Evolutionary conservation across 1,140 invertebrate genomes (phyloP), one percentile per base, ranked within the genome.

Genomic region (Caenorhabditis brenneri): DNA sequence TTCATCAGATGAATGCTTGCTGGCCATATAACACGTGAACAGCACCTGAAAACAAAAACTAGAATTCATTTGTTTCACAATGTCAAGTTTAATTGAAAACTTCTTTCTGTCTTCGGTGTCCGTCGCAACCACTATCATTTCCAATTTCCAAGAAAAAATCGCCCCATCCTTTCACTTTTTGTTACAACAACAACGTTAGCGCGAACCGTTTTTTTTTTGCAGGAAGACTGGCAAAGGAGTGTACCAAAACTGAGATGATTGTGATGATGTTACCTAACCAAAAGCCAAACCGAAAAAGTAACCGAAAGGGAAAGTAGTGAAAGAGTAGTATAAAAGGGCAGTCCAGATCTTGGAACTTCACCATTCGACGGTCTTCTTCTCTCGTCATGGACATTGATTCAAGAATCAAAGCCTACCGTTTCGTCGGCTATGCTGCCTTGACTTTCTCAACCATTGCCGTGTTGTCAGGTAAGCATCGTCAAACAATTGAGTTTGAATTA

Each of bases 1-100:
- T 88, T 96, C 95, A 79, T 93, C 91, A 27, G 97, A 98, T 10
- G 96, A 98, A 92, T 99, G 98, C 88, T 96, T 95, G 2, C 95
- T 95, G 0, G 93, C 96, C 97, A 99, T 98, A 89, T 98, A 99
- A 91, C 96, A 98, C 0, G 97, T 99, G 1, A 97, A 95, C 39
- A 99, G 93, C 1, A 99, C 88, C 22, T 94, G 92, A 12, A 83
- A 78, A n/a, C n/a, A 29, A 58, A 29, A 22, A 51, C 19, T n/a
- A 83, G 85, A 58, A 84, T 65, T 36, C 53, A 82, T 31, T 79
- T 58, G 29, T 27, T 58, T 27, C 24, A 27, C 9, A 29, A 48
- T n/a, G 42, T 49, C 39, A 79, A 79, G 39, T 48, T 79, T 58
- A 58, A 58, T 58, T 58, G n/a, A 58, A 58, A 58, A 58, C 53